phyloP scores from a whole-genome alignment of 1,140 invertebrate species.

The Drosophila arizonae region DNA sequence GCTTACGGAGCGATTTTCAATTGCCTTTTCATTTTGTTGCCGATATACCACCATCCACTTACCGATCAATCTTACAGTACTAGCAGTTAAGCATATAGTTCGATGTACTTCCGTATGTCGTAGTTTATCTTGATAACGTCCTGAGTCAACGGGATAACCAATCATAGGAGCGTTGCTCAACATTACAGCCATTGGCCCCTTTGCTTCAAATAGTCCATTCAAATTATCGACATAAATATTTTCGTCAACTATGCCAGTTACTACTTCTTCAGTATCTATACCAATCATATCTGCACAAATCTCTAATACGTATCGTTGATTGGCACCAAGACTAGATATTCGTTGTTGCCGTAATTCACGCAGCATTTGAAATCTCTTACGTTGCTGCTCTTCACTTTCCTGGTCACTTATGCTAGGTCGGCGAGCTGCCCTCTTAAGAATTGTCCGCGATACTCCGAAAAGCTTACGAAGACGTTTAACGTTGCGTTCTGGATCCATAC shows the following conservation, averaged over 20 bases:
- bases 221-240: conserved; percentile 85
- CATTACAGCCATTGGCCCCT: conserved; percentile 83
- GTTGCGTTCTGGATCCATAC: conserved; percentile 67
- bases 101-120: conserved; percentile 83
- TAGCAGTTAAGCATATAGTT: conserved; percentile 84
- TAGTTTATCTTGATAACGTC: conserved; percentile 82
- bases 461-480: conserved; percentile 55
- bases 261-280: conserved; percentile 84
- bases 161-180: conserved; percentile 84
- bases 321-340: conserved; percentile 74
- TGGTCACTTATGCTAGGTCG: conserved; percentile 63
- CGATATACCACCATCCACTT: conserved; percentile 85
- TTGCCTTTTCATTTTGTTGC: conserved; percentile 80
- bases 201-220: conserved; percentile 84
- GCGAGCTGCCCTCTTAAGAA: conserved; percentile 54
- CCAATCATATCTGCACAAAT: conserved; percentile 85
- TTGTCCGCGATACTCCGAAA: conserved; percentile 65
- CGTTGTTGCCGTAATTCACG: conserved; percentile 61
- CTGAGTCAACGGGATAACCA: conserved; percentile 83
- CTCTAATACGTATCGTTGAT: conserved; percentile 86
- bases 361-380: conserved; percentile 51
- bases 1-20: conserved; percentile 84
- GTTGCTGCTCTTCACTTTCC: conserved; percentile 58
- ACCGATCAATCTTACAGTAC: conserved; percentile 83
- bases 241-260: conserved; percentile 87